Conservation (phyloP, 2,113 vertebrate genomes). For the Castor canadensis region DNA sequence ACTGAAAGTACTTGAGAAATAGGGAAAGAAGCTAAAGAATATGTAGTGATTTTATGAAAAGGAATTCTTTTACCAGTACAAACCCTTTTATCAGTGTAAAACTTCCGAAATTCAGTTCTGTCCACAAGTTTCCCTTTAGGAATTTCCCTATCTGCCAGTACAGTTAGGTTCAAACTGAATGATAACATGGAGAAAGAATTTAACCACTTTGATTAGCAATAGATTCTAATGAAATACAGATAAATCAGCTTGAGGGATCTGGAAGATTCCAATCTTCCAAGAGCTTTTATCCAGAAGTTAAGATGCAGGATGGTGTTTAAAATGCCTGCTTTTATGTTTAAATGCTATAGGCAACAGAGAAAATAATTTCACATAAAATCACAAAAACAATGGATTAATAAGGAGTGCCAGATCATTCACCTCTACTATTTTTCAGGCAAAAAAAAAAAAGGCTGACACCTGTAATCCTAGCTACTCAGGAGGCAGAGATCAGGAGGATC, state of each 20-base stretch:
- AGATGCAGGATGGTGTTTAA: conserved; percentile 9
- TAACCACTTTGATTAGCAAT: not conserved
- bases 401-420: not conserved
- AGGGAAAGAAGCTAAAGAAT: conserved; percentile 19
- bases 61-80: conserved; percentile 36
- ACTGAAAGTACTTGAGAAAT: not conserved
- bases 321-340: conserved; percentile 46
- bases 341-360: conserved; percentile 3
- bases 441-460: too few relatives aligned
- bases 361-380: conserved; percentile 42
- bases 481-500: too few relatives aligned
- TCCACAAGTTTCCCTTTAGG: not conserved
- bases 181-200: conserved; percentile 31
- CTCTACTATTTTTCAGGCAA: conserved; percentile 20
- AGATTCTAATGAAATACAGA: not conserved
- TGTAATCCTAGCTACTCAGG: too few relatives aligned
- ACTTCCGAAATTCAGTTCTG: not conserved
- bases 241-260: not conserved
- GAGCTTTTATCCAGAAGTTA: conserved; percentile 32
- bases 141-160: not conserved
- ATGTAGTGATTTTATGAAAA: conserved; percentile 31
- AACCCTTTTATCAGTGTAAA: too few relatives aligned
- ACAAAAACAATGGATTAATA: not conserved
- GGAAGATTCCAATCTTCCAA: conserved; percentile 25
- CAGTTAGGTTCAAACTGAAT: not conserved